Base-by-base conservation (phyloP, 2,888 invertebrate genomes). In the Oscheius sp. region DNA sequence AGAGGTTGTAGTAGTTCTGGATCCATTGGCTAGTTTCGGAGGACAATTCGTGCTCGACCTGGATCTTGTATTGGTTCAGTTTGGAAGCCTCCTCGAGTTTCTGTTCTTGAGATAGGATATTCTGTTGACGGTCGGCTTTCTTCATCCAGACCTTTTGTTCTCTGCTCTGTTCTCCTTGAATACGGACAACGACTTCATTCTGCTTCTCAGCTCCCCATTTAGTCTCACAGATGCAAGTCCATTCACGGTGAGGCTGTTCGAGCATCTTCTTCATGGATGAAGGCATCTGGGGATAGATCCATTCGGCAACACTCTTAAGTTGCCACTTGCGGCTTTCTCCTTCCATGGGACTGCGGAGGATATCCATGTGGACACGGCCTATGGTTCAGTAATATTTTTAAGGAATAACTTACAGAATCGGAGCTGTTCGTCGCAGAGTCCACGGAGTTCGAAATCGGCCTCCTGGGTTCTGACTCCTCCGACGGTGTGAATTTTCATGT, bases 91-190 rank as follows among this genome's bases (percentile, higher is more conserved):
- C 74, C 36, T 64, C 33, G 44, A 78, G 72, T 8, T 59, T 69
- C 61, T 69, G 73, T 49, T 71, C 68, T 50, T 78, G 73, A 33
- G 62, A 44, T 14, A 70, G 57, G 5, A 38, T 8, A 33, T 36
- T 56, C 64, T 71, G 67, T 50, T 67, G 70, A 32, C 51, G 62
- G 50, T 75, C 72, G 56, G 72, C 51, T 32, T 49, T 62, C 66
- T 73, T 76, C 62, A 78, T 67, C 72, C 69, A 74, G 63, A 72
- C 49, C 70, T 75, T 71, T 68, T 74, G 74, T 51, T 75, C 71
- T 32, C 44, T 54, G 71, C 66, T 64, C 50, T 75, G 72, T 41
- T 73, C 69, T 68, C 71, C 75, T 51, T 73, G 67, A 68, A 73
- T 54, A 30, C 71, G 70, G 56, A 78, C 47, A 44, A 8, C 30